phyloP scores from a whole-genome alignment of 2,113 vertebrate genomes.

The Garra rufa region DNA sequence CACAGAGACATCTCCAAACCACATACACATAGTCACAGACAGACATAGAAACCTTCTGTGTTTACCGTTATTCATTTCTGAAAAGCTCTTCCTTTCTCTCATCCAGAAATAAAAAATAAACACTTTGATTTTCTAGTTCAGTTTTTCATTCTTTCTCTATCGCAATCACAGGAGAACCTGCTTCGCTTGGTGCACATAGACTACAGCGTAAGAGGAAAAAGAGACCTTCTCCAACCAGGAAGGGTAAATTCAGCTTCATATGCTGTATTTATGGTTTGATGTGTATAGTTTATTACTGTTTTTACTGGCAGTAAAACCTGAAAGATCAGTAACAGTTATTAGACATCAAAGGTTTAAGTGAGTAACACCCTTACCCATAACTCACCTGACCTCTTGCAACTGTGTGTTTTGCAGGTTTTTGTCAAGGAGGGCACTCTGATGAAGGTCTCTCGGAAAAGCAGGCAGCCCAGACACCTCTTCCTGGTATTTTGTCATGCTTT shows the following conservation, averaged over 20 bases:
- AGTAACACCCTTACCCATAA: neutral
- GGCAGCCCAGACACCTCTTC: slow-evolving; percentile 92
- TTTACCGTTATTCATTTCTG: slow-evolving; percentile 61
- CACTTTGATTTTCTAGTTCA: slow-evolving; percentile 53
- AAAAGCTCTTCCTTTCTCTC: slow-evolving; percentile 65
- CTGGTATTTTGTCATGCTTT: slow-evolving; percentile 77
- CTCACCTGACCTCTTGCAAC: slow-evolving; percentile 27
- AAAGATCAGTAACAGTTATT: slow-evolving; percentile 20
- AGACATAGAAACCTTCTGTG: slow-evolving; percentile 64
- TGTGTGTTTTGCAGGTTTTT: slow-evolving; percentile 81
- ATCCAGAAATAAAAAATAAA: slow-evolving; percentile 64
- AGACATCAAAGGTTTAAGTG: slow-evolving; percentile 19
- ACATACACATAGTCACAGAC: slow-evolving; percentile 48
- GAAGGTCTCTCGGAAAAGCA: slow-evolving; percentile 89
- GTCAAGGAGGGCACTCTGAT: slow-evolving; percentile 95
- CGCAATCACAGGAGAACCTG: slow-evolving; percentile 86
- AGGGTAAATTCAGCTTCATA: slow-evolving; percentile 82
- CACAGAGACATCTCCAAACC: slow-evolving; percentile 56
- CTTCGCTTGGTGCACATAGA: slow-evolving; percentile 96
- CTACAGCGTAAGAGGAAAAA: slow-evolving; percentile 89
- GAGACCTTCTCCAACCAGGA: slow-evolving; percentile 88
- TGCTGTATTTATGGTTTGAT: slow-evolving; percentile 4
- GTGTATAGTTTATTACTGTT: slow-evolving; percentile 21
- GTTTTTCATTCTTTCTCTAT: slow-evolving; percentile 21
- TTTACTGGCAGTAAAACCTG: slow-evolving; percentile 21